Evolutionary conservation across 2,888 invertebrate species (phyloP), one percentile per base, ranked within the genome.

Genomic region (Aspidiotus destructor): DNA sequence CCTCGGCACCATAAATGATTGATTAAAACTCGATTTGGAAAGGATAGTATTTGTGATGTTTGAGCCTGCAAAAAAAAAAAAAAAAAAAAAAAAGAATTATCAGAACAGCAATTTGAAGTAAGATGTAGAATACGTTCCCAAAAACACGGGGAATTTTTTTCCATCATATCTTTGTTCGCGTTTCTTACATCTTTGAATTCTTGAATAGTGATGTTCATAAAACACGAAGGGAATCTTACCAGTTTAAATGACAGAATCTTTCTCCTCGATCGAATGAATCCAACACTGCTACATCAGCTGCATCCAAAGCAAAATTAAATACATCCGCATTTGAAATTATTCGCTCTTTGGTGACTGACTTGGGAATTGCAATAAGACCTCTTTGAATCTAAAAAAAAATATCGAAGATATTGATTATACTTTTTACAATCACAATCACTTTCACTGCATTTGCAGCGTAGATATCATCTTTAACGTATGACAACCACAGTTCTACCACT

Each of bases 31-130:
- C 76, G 70, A 75, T 74, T 41, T 75, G 72, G 73, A 84, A 84
- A 15, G 83, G 83, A 75, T 79, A 83, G 72, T 82, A 75, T 71
- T 78, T 77, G 73, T 81, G 80, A 55, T 73, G 72, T 40, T 75
- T 76, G 70, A 75, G 74, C 40, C 79, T 79, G 73, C 67, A 75
- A 74, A 60, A 7, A 7, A 61, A 16, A 15, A 9, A 53, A 75
- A 74, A 60, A 7, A 7, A 61, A 16, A 15, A 9, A 53, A 52
- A 52, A 6, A 48, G 40, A 28, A 8, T 48, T 7, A 48, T 41
- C 13, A 28, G n/a, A 28, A 28, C 5, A 28, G 28, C 28, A 28
- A 28, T 28, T 28, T 3, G 28, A 28, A 1, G 5, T 28, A 5
- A 28, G 28, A 28, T 28, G 28, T 28, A 28, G 28, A 28, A 28